A percentile compares a stretch with the other conserved stretches of the same genome.
Evolutionary conservation across 2,113 vertebrate genomes (phyloP).

Genomic region (Eulemur macaco): DNA sequence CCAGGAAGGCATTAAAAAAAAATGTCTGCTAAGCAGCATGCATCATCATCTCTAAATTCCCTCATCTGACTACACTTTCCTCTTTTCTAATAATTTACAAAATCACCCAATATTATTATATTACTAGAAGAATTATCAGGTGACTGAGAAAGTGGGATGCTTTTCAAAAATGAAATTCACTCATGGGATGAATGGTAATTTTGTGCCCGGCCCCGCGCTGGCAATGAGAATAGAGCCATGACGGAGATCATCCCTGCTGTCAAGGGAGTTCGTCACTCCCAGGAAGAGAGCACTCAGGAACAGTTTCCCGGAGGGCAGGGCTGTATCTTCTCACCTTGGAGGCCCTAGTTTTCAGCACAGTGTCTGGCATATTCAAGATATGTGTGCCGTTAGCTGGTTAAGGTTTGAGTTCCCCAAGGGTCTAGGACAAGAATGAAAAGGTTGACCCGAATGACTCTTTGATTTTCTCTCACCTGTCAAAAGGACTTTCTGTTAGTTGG

Average conservation of each 20-base stretch:
- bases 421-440: background rate
- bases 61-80: background rate
- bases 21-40: background rate
- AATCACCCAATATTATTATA: background rate
- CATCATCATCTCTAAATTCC: background rate
- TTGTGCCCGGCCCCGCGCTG: background rate
- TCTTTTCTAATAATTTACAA: background rate
- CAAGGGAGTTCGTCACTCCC: background rate
- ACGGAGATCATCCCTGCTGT: background rate
- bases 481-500: background rate
- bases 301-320: background rate
- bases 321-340: background rate
- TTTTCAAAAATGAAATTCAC: background rate
- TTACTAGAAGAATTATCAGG: background rate
- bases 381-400: background rate
- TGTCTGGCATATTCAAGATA: background rate
- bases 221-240: background rate
- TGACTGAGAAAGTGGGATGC: background rate
- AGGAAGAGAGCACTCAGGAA: background rate
- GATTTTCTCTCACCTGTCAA: background rate
- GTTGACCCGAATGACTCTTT: background rate
- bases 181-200: background rate
- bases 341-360: background rate
- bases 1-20: background rate
- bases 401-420: background rate